phyloP scores from a whole-genome alignment of 2,113 vertebrate genomes.

The Azemiops feae region DNA sequence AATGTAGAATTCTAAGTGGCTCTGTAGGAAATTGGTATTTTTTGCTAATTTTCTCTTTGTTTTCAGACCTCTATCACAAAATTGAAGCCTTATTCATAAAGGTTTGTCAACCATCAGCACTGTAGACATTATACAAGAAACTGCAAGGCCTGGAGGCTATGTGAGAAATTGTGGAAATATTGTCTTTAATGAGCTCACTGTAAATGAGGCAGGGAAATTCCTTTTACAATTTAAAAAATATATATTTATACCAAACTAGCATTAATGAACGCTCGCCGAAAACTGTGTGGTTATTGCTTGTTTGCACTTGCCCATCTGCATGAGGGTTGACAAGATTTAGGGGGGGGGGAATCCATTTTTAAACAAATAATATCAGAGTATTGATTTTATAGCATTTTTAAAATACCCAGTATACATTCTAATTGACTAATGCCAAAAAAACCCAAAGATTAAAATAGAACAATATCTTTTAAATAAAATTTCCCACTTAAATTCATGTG shows the following conservation, averaged over 20 bases:
- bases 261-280: background rate
- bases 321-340: background rate
- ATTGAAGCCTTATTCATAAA: background rate
- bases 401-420: background rate
- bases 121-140: background rate
- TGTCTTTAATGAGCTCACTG: background rate
- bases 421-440: background rate
- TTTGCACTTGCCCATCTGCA: background rate
- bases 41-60: background rate
- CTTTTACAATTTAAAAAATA: background rate
- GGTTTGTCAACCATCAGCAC: background rate
- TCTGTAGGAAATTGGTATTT: background rate
- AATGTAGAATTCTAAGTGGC: background rate
- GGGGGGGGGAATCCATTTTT: background rate
- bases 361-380: background rate
- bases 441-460: background rate
- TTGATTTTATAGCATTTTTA: background rate
- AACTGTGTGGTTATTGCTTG: background rate
- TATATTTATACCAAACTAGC: background rate
- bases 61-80: background rate
- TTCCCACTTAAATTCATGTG: background rate
- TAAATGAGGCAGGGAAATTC: background rate
- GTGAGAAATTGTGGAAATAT: background rate
- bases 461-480: background rate
- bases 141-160: background rate